Evolutionary conservation across 2,113 vertebrate genomes (phyloP).

Genomic region (Eira barbara): DNA sequence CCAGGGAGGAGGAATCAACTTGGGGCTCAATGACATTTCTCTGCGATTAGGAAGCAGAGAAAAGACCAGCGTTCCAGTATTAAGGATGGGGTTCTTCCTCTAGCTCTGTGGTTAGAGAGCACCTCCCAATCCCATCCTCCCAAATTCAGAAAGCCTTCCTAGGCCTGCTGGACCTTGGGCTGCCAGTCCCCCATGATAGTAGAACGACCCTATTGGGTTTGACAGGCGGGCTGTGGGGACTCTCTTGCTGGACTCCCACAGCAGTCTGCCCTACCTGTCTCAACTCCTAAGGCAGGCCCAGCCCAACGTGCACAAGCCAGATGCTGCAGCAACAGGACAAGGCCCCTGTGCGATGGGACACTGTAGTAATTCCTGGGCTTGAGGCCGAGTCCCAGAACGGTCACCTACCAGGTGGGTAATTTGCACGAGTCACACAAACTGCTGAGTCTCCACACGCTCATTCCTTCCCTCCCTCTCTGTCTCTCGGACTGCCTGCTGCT

Average conservation of each 20-base stretch:
- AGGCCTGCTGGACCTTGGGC: background rate
- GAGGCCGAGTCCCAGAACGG: background rate
- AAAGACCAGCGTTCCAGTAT: background rate
- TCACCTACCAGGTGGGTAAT: background rate
- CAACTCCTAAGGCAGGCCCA: background rate
- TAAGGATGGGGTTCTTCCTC: background rate
- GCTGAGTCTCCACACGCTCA: background rate
- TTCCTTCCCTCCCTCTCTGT: background rate
- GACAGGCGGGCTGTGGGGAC: background rate
- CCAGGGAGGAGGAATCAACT: slow-evolving; percentile 41
- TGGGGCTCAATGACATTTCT: slow-evolving; percentile 53
- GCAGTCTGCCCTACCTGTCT: background rate
- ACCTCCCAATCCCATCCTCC: background rate
- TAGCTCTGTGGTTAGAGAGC: background rate
- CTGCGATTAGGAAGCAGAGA: slow-evolving; percentile 44
- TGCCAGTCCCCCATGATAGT: background rate
- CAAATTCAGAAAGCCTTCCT: background rate
- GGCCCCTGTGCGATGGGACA: background rate
- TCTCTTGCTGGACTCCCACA: background rate
- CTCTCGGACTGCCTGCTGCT: background rate
- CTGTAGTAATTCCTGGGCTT: background rate
- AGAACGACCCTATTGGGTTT: background rate
- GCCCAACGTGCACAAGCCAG: background rate
- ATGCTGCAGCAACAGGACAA: background rate
- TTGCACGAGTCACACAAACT: background rate